Evolutionary conservation across 2,113 vertebrate species (phyloP), one percentile per base, ranked within the genome.

Genomic region (Microtus oregoni): DNA sequence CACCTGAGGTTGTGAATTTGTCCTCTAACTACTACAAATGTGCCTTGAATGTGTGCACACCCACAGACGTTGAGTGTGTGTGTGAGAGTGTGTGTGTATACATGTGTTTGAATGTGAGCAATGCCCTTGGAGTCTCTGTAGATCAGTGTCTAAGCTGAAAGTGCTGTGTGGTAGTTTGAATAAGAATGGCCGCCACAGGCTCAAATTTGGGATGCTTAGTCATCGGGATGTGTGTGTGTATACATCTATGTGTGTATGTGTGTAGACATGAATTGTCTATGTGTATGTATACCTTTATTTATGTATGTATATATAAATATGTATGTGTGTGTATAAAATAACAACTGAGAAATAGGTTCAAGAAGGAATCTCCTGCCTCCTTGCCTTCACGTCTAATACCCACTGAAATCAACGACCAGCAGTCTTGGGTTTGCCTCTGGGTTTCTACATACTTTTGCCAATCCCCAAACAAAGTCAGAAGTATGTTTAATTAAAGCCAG

Each of bases 361-460:
- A 35, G 55, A 82, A 87, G 68, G 9, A 89, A 88, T 88, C n/a
- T 86, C 55, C 70, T 67, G 72, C 58, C 8, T 52, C 24, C 52
- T 41, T 79, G n/a, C 19, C 50, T 86, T 94, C 9, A n/a, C 58
- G 58, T 96, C 41, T 77, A 65, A 65, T 77, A 89, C 30, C 30
- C 87, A 85, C 17, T 82, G 68, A 95, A 90, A 89, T 5, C 61
- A 73, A 94, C 83, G 44, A 72, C 44, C 26, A 81, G 65, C 3
- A 83, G 83, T 85, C 35, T 94, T 96, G 82, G 4, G 58, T 93
- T 86, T 70, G 13, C 2, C 32, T 91, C 76, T 91, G 82, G n/a
- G 55, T 83, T 85, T 47, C 44, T 87, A 32, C 17, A 90, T 20
- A 83, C 10, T 19, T 93, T 83, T 93, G 44, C 35, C 55, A 90